A percentile compares a stretch with the other conserved stretches of the same genome.
These are phyloP conservation scores for Macrostomum lignano DNA, from an alignment of 1,140 invertebrate genomes.

Conservation along the genomic window DNA sequence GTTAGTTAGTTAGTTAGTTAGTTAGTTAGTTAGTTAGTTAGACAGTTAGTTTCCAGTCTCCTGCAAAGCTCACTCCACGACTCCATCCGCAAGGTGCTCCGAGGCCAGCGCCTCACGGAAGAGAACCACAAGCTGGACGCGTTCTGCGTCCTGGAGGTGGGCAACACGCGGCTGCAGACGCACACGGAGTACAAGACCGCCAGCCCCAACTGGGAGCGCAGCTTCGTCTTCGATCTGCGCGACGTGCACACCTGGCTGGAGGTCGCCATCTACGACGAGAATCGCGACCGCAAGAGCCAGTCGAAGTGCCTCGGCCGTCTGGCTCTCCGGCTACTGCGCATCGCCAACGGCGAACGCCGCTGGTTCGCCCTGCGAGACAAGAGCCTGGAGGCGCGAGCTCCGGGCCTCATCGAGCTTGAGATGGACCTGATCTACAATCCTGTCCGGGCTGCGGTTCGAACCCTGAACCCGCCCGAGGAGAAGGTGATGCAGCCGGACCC, in stretches of 20 bases:
- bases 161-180: slow-evolving; percentile 62
- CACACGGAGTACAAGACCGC: slow-evolving; percentile 84
- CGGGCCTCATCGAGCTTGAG: slow-evolving; percentile 66
- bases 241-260: slow-evolving; percentile 71
- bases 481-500: slow-evolving; percentile 74
- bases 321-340: slow-evolving; percentile 50
- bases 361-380: slow-evolving; percentile 82
- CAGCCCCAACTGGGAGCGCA: slow-evolving; percentile 70
- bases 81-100: slow-evolving; percentile 36
- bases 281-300: slow-evolving; percentile 73
- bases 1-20: no score
- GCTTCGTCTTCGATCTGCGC: slow-evolving; percentile 70
- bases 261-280: slow-evolving; percentile 74
- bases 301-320: slow-evolving; percentile 73
- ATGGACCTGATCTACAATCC: slow-evolving; percentile 62
- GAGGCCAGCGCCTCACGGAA: slow-evolving; percentile 55
- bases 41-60: background rate
- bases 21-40: no score
- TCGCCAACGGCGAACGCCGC: slow-evolving; percentile 52
- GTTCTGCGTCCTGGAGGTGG: slow-evolving; percentile 65
- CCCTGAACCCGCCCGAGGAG: slow-evolving; percentile 71
- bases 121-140: slow-evolving; percentile 70
- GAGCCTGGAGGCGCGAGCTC: slow-evolving; percentile 49
- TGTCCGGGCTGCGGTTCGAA: slow-evolving; percentile 51
- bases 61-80: no score